These are phyloP conservation scores for Synanthedon tipuliformis DNA, from an alignment of 2,888 invertebrate genomes.

Conservation along the genomic window DNA sequence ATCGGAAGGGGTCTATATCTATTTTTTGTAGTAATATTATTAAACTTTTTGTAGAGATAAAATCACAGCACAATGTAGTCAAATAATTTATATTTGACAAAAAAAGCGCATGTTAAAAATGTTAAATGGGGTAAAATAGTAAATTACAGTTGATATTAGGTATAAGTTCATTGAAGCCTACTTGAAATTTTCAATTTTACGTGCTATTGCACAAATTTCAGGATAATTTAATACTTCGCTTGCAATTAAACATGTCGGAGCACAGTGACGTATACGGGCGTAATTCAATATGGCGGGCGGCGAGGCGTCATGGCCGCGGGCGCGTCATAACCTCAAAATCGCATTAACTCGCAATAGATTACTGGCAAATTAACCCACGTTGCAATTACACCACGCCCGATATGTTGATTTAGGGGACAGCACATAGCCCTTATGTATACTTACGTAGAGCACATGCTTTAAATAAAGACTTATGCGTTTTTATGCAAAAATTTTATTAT, in stretches of 20 bases:
- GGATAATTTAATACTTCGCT: constrained; percentile 11
- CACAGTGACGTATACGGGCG: constrained; percentile 4
- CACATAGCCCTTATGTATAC: neutral
- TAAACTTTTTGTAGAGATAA: too few relatives aligned
- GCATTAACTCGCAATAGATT: constrained; percentile 44
- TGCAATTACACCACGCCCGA: constrained; percentile 18
- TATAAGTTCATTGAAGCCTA: too few relatives aligned
- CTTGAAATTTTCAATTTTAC: neutral
- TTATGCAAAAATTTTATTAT: too few relatives aligned
- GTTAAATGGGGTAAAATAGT: too few relatives aligned
- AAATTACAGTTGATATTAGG: too few relatives aligned
- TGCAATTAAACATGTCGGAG: constrained; percentile 12
- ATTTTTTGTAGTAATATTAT: too few relatives aligned
- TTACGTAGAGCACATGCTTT: too few relatives aligned
- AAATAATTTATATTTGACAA: too few relatives aligned
- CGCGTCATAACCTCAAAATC: constrained; percentile 50
- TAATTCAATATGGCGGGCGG: constrained; percentile 44
- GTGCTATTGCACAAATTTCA: neutral
- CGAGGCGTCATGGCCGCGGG: constrained; percentile 29
- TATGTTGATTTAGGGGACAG: constrained; percentile 5
- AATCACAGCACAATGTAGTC: too few relatives aligned
- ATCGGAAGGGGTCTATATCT: neutral
- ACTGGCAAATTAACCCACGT: constrained; percentile 45
- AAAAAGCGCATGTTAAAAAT: too few relatives aligned
- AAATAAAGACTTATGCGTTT: too few relatives aligned